These are phyloP conservation scores for Anastrepha ludens DNA, from an alignment of 1,140 invertebrate genomes.

Conservation along the genomic window DNA sequence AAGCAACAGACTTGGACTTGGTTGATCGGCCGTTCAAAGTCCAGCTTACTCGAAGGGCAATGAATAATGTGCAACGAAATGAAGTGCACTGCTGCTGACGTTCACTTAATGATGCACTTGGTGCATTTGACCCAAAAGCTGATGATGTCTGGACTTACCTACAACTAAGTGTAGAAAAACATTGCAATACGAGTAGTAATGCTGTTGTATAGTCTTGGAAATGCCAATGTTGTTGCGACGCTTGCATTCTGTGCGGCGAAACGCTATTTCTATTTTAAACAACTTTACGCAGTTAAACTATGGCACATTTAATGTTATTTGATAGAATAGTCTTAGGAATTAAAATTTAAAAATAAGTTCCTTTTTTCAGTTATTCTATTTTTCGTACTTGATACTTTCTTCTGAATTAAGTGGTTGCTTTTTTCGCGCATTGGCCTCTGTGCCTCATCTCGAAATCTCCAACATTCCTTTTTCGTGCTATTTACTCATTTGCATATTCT, in stretches of 20 bases:
- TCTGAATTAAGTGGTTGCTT: background rate
- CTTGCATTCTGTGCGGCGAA: no score
- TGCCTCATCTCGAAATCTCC: background rate
- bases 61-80: background rate
- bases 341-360: no score
- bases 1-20: background rate
- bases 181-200: no score
- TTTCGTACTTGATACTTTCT: background rate
- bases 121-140: background rate
- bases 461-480: background rate
- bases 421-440: background rate
- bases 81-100: background rate
- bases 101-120: background rate
- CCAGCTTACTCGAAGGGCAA: background rate
- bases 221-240: no score
- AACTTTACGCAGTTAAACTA: no score
- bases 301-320: no score
- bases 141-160: no score
- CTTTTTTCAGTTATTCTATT: no score
- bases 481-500: slow-evolving; percentile 11
- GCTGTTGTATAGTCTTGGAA: no score
- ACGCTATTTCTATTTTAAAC: no score
- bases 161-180: no score
- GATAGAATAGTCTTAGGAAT: no score
- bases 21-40: background rate